Conservation (phyloP, 2,888 invertebrate genomes). For the Augiades crinisus region DNA sequence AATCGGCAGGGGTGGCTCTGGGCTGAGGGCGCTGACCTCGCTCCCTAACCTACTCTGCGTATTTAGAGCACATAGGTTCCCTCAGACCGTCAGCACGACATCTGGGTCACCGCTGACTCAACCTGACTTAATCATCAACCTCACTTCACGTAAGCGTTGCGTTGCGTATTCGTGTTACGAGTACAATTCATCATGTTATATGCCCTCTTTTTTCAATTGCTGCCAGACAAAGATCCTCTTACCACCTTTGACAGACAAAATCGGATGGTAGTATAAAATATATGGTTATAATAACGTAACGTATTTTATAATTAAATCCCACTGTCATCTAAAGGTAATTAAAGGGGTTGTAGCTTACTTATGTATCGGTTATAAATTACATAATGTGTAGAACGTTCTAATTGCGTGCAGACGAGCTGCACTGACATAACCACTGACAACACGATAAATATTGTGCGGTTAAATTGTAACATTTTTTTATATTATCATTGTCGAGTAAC, state of each 20-base stretch:
- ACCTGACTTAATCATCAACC: conserved; percentile 65
- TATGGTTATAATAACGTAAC: too few species aligned
- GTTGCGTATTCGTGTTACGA: conserved; percentile 40
- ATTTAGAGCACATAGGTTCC: conserved; percentile 74
- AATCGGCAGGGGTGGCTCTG: conserved; percentile 52
- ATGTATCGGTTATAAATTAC: neutral
- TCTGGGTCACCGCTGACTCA: conserved; percentile 74
- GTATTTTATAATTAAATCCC: too few species aligned
- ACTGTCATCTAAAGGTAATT: neutral
- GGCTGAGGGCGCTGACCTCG: conserved; percentile 66
- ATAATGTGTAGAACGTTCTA: neutral
- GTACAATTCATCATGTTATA: conserved; percentile 27
- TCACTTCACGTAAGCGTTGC: conserved; percentile 41
- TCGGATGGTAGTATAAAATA: too few species aligned
- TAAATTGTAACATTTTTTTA: neutral
- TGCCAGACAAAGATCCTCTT: too few species aligned
- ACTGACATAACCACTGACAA: neutral
- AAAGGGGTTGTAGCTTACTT: neutral
- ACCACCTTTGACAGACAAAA: too few species aligned
- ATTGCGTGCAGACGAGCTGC: neutral
- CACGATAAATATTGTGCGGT: neutral
- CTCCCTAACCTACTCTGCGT: conserved; percentile 75
- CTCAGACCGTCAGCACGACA: conserved; percentile 61
- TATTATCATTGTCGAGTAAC: neutral
- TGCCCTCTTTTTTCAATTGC: conserved; percentile 29